Evolutionary conservation across 2,797 vertebrate genomes (phyloP), one percentile per base, ranked within the genome.

Genomic region (Pygocentrus nattereri): DNA sequence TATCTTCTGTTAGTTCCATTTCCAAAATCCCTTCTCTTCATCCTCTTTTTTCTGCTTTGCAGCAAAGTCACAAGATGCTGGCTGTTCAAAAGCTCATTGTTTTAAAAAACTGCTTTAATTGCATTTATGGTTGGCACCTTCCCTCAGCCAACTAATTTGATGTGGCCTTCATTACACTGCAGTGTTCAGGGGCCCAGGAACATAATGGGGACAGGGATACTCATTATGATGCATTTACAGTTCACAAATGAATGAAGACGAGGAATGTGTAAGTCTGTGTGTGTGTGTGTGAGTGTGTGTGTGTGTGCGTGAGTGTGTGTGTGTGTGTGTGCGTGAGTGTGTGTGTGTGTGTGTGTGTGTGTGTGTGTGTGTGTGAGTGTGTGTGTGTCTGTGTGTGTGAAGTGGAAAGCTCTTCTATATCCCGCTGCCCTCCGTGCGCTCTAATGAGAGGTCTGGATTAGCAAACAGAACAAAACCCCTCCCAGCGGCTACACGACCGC

Each of bases 221-320:
- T 23, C 38, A 50, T 70, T 67, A 78, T 31, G 2, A 65, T 27
- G 34, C 13, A 11, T 61, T 82, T 68, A 54, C 58, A 64, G n/a
- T 64, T 79, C 30, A 76, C 50, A 69, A 21, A 49, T 64, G 79
- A 86, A 59, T 47, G 61, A 69, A 84, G 65, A 21, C 76, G 61
- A 68, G 18, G 27, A 74, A 74, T 50, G 50, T 30, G 58, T 38
- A 52, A 64, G 67, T 75, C 50, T 31, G 49, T 12, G 65, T n/a
- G 19, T 47, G n/a, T 41, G 64, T 67, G 30, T 41, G 67, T 52
- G 47, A n/a, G 71, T 3, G 50, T 34, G 38, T 41, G 54, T 38
- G 72, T n/a, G 71, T 3, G 50, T 34, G 38, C 41, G 54, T 38
- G 72, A 58, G 67, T 52, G 47, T 31, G 49, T 12, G 65, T n/a